Percentiles rank a stretch among this genome's conserved stretches.
Conservation (phyloP, 2,888 invertebrate species). For the Brachynemurus nebulosus region DNA sequence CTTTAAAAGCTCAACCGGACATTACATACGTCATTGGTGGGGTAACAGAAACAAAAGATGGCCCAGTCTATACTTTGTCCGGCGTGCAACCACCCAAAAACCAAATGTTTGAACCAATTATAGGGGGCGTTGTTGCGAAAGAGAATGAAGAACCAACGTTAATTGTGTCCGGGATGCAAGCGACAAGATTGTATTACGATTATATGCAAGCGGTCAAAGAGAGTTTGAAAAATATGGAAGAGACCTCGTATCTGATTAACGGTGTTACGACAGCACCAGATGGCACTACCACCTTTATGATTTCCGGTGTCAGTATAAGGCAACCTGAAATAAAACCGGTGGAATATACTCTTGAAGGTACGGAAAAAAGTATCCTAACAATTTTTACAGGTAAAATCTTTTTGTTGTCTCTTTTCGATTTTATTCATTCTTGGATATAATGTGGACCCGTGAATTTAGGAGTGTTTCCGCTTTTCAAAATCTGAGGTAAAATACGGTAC, state of each 20-base stretch:
- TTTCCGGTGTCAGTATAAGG: constrained; percentile 1
- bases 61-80: constrained; percentile 1
- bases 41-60: constrained; percentile 4
- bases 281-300: background rate
- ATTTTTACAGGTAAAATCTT: too few relatives aligned
- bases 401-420: too few relatives aligned
- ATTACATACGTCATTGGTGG: constrained; percentile 4
- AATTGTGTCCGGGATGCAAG: constrained; percentile 4
- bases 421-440: too few relatives aligned
- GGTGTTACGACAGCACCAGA: background rate
- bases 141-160: background rate
- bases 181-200: constrained; percentile 1
- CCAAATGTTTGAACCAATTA: background rate
- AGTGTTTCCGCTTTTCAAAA: too few relatives aligned
- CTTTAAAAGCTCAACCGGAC: constrained; percentile 1
- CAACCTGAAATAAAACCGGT: background rate
- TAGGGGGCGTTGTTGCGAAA: background rate
- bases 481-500: too few relatives aligned
- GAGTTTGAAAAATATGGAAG: background rate
- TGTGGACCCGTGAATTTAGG: too few relatives aligned
- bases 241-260: background rate
- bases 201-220: background rate
- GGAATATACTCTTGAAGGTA: background rate
- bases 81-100: constrained; percentile 1
- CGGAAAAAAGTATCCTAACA: background rate